These are phyloP conservation scores for Sandelia bainsii DNA, from an alignment of 2,797 vertebrate species.

Conservation along the genomic window DNA sequence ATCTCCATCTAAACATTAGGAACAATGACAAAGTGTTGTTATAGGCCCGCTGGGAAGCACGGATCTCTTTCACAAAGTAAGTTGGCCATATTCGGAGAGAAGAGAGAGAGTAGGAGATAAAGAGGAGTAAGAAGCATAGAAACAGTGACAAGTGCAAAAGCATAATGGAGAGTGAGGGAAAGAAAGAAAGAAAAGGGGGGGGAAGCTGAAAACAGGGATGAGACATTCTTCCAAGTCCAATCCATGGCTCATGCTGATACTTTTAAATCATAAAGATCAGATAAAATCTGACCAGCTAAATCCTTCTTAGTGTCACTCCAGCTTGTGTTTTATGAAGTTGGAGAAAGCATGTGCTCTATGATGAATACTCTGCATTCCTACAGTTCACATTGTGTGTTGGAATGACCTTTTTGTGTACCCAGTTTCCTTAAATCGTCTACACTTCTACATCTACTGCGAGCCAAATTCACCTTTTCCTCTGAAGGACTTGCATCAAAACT, in stretches of 20 bases:
- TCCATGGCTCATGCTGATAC: background rate
- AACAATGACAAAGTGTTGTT: constrained; percentile 29
- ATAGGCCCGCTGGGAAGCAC: constrained; percentile 27
- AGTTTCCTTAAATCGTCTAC: background rate
- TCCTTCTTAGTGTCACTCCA: background rate
- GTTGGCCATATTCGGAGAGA: constrained; percentile 57
- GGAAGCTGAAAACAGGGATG: background rate
- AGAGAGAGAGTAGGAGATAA: constrained; percentile 17
- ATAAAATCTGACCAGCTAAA: constrained; percentile 16
- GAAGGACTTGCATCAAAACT: no score
- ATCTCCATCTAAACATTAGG: constrained; percentile 20
- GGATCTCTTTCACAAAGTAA: background rate
- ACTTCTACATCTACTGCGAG: background rate
- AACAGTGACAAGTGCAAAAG: background rate
- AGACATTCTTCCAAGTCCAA: constrained; percentile 28
- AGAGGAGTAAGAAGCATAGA: background rate
- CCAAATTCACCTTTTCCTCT: no score
- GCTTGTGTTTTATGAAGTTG: constrained; percentile 5
- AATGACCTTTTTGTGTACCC: background rate
- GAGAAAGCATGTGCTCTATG: background rate
- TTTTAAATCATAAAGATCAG: constrained; percentile 18
- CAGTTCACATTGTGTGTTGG: background rate
- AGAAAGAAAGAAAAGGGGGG: constrained; percentile 5
- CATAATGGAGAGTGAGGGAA: background rate
- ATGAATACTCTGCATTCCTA: constrained; percentile 6